Evolutionary conservation across 2,888 invertebrate genomes (phyloP), one percentile per base, ranked within the genome.

Genomic region (Ormyrus labotus): DNA sequence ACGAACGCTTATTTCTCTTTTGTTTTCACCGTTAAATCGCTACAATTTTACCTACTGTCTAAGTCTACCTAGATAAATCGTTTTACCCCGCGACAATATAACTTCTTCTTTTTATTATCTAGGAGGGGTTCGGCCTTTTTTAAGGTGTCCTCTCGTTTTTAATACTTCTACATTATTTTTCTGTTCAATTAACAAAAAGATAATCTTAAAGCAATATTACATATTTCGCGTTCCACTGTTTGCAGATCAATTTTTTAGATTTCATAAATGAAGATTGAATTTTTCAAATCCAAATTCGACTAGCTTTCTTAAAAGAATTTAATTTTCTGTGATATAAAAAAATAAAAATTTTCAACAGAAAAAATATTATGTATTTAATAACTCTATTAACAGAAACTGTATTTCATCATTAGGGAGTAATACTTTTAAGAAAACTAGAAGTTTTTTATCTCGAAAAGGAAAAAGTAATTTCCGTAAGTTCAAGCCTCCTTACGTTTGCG

Each of bases 1-100:
- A 78, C 53, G 67, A 78, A 75, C 58, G 76, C 74, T 80, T 85
- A 85, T 82, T 34, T 83, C 83, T 83, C 83, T 81, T 84, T 78
- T 70, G 61, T 68, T 72, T 81, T 81, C 77, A 78, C 61, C 53
- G 55, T 67, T 81, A 67, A 73, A 74, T 74, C 78, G 65, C 74
- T 81, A 81, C 69, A 48, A 65, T 70, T 74, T 74, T 4, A 78
- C 45, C 78, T 81, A 81, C 65, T 78, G 64, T 67, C 65, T 74
- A 78, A 60, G 48, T 63, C 70, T 78, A 81, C 55, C 73, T 81
- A 78, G 63, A 70, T 64, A 55, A 72, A 81, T 74, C 74, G 63
- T 69, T 73, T 69, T 48, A 72, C 53, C 63, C 61, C 77, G 61
- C 51, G 60, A 78, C 64, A 77, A 81, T 53, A 55, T 70, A 75